Conservation (phyloP, 2,113 vertebrate genomes). For the Lasiurus borealis region DNA sequence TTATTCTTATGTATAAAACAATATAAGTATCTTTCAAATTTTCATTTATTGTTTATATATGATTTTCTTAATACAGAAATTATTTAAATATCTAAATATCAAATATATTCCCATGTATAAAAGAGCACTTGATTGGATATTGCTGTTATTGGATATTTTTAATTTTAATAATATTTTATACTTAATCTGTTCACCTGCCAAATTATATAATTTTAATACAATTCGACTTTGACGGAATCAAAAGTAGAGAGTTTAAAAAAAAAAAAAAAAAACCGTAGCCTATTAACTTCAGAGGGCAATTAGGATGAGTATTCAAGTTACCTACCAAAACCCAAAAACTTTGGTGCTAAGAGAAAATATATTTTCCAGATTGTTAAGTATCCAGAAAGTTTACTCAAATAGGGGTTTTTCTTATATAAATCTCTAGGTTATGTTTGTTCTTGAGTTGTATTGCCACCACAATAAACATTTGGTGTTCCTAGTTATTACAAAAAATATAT, state of each 20-base stretch:
- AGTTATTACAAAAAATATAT: neutral
- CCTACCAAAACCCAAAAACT: neutral
- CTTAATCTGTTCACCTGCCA: neutral
- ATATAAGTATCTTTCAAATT: neutral
- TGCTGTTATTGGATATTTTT: neutral
- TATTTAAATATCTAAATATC: neutral
- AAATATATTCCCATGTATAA: neutral
- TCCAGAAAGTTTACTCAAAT: neutral
- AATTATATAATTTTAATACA: neutral
- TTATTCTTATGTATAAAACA: neutral
- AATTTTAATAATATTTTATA: neutral
- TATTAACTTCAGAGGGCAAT: neutral
- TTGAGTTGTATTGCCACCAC: constrained; percentile 41
- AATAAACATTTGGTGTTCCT: constrained; percentile 35
- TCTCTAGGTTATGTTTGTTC: neutral
- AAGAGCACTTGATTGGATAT: neutral
- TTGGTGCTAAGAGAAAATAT: neutral
- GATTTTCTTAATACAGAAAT: neutral
- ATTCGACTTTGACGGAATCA: neutral
- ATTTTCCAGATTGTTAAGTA: neutral
- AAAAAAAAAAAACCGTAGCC: too few species aligned
- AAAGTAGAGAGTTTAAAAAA: neutral
- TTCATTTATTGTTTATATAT: neutral
- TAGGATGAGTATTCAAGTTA: neutral
- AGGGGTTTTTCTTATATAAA: neutral